Evolutionary conservation across 2,113 vertebrate species (phyloP).

Genomic region (Cyprinodon variegatus): DNA sequence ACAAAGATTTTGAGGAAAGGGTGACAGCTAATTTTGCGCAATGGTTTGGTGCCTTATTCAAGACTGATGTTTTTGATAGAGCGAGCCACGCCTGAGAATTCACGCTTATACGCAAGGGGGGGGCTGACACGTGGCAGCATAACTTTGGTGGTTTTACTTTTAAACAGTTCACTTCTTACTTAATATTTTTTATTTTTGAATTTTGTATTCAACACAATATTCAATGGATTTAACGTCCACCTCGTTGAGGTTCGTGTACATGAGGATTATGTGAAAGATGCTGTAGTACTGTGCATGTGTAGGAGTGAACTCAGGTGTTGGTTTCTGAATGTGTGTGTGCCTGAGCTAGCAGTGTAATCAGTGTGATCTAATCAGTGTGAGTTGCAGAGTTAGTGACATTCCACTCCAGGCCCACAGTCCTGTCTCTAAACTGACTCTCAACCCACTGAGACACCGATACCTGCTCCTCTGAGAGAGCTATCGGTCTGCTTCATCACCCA

Average conservation of each 20-base stretch:
- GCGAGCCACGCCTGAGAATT: constrained; percentile 89
- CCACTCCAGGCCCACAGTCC: constrained; percentile 67
- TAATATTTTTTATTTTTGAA: no score
- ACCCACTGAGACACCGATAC: constrained; percentile 70
- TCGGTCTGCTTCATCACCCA: constrained; percentile 75
- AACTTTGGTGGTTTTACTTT: constrained; percentile 79
- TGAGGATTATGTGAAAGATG: constrained; percentile 3
- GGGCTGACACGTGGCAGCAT: constrained; percentile 48
- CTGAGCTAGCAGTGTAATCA: constrained; percentile 60
- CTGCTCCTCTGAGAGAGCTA: constrained; percentile 74
- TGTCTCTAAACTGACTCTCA: constrained; percentile 68
- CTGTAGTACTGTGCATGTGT: background rate
- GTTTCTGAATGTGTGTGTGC: constrained; percentile 4
- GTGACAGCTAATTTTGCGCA: constrained; percentile 99
- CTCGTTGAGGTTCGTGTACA: background rate
- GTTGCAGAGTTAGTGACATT: constrained; percentile 66
- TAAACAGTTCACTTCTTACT: constrained; percentile 51
- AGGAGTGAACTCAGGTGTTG: constrained; percentile 26
- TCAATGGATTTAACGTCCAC: background rate
- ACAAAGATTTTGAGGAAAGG: constrained; percentile 99
- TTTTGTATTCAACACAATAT: background rate
- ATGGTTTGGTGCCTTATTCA: constrained; percentile 93
- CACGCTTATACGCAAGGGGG: constrained; percentile 53
- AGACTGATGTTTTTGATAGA: constrained; percentile 93
- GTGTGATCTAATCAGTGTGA: constrained; percentile 70